Conservation (phyloP, 2,888 invertebrate species). For the Sminthurinus aureus region DNA sequence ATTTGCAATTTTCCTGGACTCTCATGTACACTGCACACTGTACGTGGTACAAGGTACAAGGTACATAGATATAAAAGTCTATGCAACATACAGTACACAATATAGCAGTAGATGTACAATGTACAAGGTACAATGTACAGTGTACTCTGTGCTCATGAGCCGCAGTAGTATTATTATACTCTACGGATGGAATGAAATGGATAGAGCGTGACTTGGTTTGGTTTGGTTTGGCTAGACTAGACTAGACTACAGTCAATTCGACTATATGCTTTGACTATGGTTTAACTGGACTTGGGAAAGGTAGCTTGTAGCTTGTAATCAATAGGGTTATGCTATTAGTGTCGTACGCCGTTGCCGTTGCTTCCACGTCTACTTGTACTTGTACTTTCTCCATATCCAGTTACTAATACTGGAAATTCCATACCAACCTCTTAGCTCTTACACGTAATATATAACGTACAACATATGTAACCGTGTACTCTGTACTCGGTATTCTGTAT, state of each 20-base stretch:
- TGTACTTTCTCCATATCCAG: neutral
- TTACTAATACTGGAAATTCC: neutral
- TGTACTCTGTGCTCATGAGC: too few species aligned
- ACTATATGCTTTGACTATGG: too few species aligned
- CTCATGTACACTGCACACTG: neutral
- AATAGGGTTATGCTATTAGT: slow-evolving; percentile 51
- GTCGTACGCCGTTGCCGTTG: slow-evolving; percentile 44
- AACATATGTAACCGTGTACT: too few species aligned
- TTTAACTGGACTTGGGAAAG: slow-evolving; percentile 9
- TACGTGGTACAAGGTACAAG: neutral
- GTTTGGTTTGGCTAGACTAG: neutral
- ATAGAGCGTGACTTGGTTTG: neutral
- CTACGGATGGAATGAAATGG: neutral
- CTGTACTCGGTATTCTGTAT: too few species aligned
- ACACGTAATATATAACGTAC: neutral
- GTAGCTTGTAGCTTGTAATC: slow-evolving; percentile 45
- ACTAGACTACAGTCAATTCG: too few species aligned
- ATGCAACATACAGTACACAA: too few species aligned
- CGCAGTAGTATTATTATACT: neutral
- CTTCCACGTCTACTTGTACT: neutral
- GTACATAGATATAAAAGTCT: neutral
- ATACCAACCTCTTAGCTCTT: too few species aligned
- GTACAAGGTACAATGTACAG: neutral
- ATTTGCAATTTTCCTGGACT: slow-evolving; percentile 10
- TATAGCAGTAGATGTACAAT: neutral